Evolutionary conservation across 64 coral and sea anemone genomes (phyloP).

Genomic region (Astreopora myriophthalma): DNA sequence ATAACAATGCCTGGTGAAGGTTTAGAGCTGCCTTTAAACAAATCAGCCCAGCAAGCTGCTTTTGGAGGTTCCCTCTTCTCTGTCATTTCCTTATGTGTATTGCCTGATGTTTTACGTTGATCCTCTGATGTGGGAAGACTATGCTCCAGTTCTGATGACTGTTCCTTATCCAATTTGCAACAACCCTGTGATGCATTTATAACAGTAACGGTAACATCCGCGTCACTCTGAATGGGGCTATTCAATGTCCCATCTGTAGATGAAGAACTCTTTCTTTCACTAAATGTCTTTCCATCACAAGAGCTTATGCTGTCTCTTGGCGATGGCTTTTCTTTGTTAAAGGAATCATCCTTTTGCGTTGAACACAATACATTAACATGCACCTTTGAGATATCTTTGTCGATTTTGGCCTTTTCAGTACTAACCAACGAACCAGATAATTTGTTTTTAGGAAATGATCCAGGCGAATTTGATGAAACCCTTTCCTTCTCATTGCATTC

Average conservation of each 20-base stretch:
- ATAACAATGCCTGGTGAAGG: constrained; percentile 2
- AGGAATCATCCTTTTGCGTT: not conserved
- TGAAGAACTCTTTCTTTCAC: not conserved
- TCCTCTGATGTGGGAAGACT: not conserved
- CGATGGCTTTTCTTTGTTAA: not conserved
- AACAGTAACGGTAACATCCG: not conserved
- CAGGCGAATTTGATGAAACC: not conserved
- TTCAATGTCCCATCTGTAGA: constrained; percentile 51
- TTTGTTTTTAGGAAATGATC: not conserved
- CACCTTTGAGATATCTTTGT: not conserved
- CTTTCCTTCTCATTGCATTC: constrained; percentile 85
- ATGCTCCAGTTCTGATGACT: not conserved
- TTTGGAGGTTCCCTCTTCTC: constrained; percentile 15
- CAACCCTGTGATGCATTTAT: not conserved
- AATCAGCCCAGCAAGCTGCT: constrained; percentile 46
- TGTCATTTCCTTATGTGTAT: not conserved
- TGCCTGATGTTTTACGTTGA: not conserved
- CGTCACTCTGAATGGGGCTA: constrained; percentile 67
- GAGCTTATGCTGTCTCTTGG: constrained; percentile 1
- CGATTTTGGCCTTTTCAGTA: not conserved
- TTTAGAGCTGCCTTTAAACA: constrained; percentile 43
- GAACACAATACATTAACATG: not conserved
- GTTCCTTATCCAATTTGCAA: not conserved
- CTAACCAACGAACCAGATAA: not conserved
- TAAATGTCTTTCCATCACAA: constrained; percentile 3